Conservation (phyloP, 2,113 vertebrate species). For the Serinus canaria region DNA sequence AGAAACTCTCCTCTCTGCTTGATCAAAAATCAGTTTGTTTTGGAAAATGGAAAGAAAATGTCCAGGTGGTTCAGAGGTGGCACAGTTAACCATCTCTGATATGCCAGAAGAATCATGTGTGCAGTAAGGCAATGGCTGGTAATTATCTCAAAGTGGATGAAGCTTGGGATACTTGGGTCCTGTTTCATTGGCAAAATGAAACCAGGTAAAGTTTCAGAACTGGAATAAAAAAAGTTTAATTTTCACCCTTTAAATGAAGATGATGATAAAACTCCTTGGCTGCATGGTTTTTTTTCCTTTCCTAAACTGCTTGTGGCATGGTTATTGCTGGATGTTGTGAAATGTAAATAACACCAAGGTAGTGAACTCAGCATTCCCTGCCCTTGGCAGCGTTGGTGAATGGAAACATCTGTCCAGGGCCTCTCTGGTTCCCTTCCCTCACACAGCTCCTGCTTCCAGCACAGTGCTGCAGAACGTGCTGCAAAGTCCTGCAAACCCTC, state of each 20-base stretch:
- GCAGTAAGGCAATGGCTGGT: background rate
- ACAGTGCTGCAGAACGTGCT: background rate
- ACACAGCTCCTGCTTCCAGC: background rate
- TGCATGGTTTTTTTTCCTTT: background rate
- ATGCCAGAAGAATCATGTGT: accelerated
- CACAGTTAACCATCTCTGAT: background rate
- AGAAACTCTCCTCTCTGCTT: background rate
- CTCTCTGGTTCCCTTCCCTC: background rate
- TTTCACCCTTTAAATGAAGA: background rate
- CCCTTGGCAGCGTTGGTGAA: slow-evolving; percentile 31
- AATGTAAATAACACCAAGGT: slow-evolving; percentile 54
- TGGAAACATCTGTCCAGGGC: slow-evolving; percentile 48
- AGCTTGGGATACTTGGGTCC: background rate
- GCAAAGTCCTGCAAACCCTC: background rate
- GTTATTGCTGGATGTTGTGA: slow-evolving; percentile 18
- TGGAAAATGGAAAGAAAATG: background rate
- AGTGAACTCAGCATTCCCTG: background rate
- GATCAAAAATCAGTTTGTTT: background rate
- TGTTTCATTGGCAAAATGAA: background rate
- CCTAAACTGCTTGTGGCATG: background rate
- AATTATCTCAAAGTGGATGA: background rate
- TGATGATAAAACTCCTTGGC: background rate
- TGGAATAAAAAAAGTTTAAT: background rate
- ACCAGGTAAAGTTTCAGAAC: background rate
- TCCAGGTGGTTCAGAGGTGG: background rate